Evolutionary conservation across 2,888 invertebrate genomes (phyloP).

Genomic region (Hydropsyche betteni): DNA sequence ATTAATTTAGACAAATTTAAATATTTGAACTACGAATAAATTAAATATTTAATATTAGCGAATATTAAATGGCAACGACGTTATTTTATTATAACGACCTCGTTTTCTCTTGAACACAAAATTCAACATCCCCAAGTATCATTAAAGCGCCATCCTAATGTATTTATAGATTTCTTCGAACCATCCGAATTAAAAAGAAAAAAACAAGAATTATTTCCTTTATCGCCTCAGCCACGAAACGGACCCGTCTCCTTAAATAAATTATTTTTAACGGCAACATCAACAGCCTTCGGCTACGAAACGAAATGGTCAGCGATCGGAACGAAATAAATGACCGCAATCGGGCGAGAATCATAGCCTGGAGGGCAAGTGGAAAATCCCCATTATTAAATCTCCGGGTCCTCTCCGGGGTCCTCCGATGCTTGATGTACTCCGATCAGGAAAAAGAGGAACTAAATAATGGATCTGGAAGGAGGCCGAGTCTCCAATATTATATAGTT

Average conservation of each 20-base stretch:
- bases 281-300: background rate
- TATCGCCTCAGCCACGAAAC: no score
- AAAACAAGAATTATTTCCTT: no score
- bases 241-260: background rate
- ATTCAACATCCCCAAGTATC: no score
- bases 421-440: background rate
- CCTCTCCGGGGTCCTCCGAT: background rate
- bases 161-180: no score
- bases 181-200: no score
- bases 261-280: slow-evolving; percentile 19
- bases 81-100: no score
- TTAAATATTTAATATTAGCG: no score
- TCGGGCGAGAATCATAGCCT: slow-evolving; percentile 14
- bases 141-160: no score
- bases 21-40: no score
- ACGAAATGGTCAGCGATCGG: background rate
- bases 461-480: background rate
- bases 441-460: slow-evolving; percentile 16
- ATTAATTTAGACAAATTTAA: no score
- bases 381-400: slow-evolving; percentile 10
- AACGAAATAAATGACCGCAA: slow-evolving; percentile 7
- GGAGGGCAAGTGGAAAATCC: background rate
- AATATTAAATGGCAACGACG: no score
- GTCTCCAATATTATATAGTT: background rate
- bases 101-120: no score